These are phyloP conservation scores for Eupithecia exiguata DNA, from an alignment of 2,888 invertebrate genomes.

Conservation along the genomic window DNA sequence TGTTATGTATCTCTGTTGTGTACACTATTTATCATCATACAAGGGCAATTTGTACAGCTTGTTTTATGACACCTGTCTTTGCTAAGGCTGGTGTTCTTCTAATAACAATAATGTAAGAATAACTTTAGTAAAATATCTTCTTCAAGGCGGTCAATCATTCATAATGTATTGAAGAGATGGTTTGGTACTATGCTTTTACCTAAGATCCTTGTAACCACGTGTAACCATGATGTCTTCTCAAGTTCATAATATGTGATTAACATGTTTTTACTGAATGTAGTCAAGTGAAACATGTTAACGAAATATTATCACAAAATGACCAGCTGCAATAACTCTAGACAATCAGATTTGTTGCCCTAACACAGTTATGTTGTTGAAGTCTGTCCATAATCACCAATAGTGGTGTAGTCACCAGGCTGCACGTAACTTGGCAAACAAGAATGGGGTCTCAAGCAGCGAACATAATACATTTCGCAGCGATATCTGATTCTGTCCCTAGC, in stretches of 20 bases:
- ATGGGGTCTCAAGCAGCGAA: not conserved
- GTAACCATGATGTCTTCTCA: too few species aligned
- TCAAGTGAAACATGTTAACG: not conserved
- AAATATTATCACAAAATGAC: not conserved
- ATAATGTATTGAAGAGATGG: not conserved
- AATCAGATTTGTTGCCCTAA: not conserved
- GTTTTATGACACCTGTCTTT: not conserved
- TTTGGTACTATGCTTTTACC: too few species aligned
- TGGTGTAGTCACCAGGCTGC: not conserved
- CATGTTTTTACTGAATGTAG: not conserved
- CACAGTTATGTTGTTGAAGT: not conserved
- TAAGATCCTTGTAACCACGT: too few species aligned
- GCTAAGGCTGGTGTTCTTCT: not conserved
- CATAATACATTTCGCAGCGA: not conserved
- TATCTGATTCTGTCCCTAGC: not conserved
- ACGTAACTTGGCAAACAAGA: not conserved
- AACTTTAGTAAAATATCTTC: not conserved
- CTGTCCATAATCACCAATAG: not conserved
- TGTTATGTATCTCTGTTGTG: not conserved
- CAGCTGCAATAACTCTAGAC: not conserved
- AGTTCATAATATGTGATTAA: not conserved
- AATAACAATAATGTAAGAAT: not conserved
- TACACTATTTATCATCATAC: not conserved
- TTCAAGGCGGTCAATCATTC: not conserved
- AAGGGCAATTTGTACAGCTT: conserved; percentile 3